Percentiles rank a stretch among this genome's conserved stretches.
Conservation (phyloP, 2,113 vertebrate genomes). For the Amphiprion ocellaris region DNA sequence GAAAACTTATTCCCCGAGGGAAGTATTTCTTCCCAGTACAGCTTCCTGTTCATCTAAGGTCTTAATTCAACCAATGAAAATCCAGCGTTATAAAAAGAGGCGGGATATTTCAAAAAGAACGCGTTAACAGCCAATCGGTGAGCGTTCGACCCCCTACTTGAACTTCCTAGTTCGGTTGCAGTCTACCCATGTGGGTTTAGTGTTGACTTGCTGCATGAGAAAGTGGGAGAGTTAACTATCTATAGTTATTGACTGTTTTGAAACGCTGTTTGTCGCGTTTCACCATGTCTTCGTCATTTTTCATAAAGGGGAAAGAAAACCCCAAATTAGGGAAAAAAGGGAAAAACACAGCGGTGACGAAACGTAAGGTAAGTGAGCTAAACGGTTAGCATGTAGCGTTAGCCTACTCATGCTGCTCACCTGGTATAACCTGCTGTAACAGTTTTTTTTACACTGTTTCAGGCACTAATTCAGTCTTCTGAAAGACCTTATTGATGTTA, state of each 20-base stretch:
- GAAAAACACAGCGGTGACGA: constrained; percentile 48
- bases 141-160: accelerated
- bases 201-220: constrained; percentile 51
- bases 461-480: too few relatives aligned
- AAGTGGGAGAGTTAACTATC: not conserved
- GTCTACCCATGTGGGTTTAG: constrained; percentile 72
- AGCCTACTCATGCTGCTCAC: not conserved
- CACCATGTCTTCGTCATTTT: constrained; percentile 84
- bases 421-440: not conserved
- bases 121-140: constrained; percentile 59
- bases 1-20: constrained; percentile 69
- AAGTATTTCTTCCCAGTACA: constrained; percentile 75
- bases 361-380: constrained; percentile 78
- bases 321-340: constrained; percentile 59
- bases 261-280: not conserved
- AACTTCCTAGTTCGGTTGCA: constrained; percentile 59
- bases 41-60: constrained; percentile 62
- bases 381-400: constrained; percentile 23
- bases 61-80: constrained; percentile 53
- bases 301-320: constrained; percentile 78
- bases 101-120: not conserved
- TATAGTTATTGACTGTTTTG: not conserved
- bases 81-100: not conserved
- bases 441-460: too few relatives aligned
- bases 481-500: too few relatives aligned